Conservation (phyloP, 2,113 vertebrate species). For the Oxyura jamaicensis region DNA sequence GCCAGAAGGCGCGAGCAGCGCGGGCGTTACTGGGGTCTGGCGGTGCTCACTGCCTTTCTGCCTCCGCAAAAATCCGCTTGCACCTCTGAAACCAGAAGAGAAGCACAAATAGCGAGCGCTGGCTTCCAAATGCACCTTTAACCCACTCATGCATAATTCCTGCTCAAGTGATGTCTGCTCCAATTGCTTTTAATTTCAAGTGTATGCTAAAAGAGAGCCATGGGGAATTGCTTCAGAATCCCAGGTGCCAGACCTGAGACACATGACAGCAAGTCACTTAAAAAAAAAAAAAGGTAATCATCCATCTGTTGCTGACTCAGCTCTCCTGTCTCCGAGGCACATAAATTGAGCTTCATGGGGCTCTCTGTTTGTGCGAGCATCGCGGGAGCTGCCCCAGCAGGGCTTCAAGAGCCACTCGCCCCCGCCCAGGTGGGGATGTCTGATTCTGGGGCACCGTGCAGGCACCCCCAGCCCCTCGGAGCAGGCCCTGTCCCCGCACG, state of each 20-base stretch:
- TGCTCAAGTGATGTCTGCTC: not conserved
- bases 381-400: fast-evolving
- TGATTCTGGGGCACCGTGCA: not conserved
- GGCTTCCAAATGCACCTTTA: not conserved
- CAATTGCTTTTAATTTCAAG: not conserved
- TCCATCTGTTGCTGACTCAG: conserved; percentile 3
- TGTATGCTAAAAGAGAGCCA: not conserved
- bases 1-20: fast-evolving
- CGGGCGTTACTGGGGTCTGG: fast-evolving
- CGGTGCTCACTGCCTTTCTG: not conserved
- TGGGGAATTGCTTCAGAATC: not conserved
- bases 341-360: not conserved
- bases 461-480: not conserved
- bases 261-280: not conserved
- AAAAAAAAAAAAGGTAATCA: not conserved
- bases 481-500: too few species aligned
- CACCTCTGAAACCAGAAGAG: not conserved
- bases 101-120: not conserved
- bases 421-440: too few species aligned
- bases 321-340: not conserved
- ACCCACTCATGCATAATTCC: not conserved
- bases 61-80: not conserved
- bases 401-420: fast-evolving
- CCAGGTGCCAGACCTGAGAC: not conserved
- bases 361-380: not conserved